Evolutionary conservation across 2,113 vertebrate species (phyloP).

Genomic region (Tachuris rubrigastra): DNA sequence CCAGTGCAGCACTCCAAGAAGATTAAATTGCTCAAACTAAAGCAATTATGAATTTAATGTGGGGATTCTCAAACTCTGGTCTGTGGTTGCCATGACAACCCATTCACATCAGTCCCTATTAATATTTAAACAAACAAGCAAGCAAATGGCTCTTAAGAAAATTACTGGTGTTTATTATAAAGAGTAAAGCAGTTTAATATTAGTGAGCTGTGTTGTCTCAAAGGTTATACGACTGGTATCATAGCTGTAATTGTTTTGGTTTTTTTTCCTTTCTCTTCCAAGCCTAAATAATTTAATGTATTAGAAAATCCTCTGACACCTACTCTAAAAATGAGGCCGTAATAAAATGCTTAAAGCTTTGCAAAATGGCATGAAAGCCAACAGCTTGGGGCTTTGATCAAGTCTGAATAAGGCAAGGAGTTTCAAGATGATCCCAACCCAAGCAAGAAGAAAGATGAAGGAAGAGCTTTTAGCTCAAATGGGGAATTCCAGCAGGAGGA

Average conservation of each 20-base stretch:
- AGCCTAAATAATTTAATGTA: background rate
- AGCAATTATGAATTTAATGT: background rate
- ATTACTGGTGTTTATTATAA: background rate
- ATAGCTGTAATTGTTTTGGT: background rate
- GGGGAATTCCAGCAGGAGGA: background rate
- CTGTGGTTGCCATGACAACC: conserved; percentile 44
- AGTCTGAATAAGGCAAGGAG: background rate
- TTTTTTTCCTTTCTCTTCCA: background rate
- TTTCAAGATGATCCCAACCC: background rate
- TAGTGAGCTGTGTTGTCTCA: background rate
- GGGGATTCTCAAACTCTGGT: conserved; percentile 9
- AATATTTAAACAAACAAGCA: conserved; percentile 54
- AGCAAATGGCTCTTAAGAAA: background rate
- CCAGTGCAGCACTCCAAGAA: background rate
- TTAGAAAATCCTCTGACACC: background rate
- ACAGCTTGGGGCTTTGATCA: background rate
- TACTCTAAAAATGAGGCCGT: background rate
- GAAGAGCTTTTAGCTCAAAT: background rate
- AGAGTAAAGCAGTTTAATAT: background rate
- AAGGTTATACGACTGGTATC: background rate
- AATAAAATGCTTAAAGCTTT: background rate
- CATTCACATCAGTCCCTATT: background rate
- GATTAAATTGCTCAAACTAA: background rate
- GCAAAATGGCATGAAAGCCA: background rate
- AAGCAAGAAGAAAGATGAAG: background rate